Evolutionary conservation across 30 jellyfish, hydroid and myxozoan genomes (phyloP).

Genomic region (Aurelia aurita complex sp. Pacific): DNA sequence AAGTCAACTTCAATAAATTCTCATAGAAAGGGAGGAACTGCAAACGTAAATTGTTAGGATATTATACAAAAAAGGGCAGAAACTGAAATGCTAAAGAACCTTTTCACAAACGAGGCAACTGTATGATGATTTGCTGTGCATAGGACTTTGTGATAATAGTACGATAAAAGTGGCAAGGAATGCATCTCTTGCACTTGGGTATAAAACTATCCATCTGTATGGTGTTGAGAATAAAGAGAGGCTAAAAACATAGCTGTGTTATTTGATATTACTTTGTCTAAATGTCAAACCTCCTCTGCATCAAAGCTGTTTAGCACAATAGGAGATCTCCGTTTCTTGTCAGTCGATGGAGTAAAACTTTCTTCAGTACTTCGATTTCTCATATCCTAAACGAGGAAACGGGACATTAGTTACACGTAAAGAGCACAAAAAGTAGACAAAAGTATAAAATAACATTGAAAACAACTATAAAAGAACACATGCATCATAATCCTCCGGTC

Average conservation of each 20-base stretch:
- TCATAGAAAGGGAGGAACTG: too few relatives aligned
- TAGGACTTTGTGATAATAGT: too few relatives aligned
- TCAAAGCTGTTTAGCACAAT: background rate
- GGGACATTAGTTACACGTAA: background rate
- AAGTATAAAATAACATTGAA: too few relatives aligned
- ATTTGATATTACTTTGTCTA: background rate
- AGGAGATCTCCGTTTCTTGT: conserved; percentile 31
- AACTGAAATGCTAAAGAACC: too few relatives aligned
- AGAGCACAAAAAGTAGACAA: too few relatives aligned
- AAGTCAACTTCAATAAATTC: too few relatives aligned
- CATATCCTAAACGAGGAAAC: conserved; percentile 17
- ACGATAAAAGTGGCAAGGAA: background rate
- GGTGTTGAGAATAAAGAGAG: background rate
- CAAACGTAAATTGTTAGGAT: too few relatives aligned
- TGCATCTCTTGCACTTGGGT: background rate
- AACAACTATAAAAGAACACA: too few relatives aligned
- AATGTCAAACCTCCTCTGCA: background rate
- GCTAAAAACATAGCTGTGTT: background rate
- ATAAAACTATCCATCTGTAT: background rate
- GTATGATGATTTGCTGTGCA: too few relatives aligned
- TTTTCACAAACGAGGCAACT: too few relatives aligned
- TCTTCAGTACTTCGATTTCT: conserved; percentile 75
- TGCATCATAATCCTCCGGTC: too few relatives aligned
- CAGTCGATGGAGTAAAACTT: conserved; percentile 42
- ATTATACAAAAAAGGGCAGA: too few relatives aligned